Percentiles rank a stretch among this genome's conserved stretches.
These are phyloP conservation scores for Drosophila hydei DNA, from an alignment of 1,140 invertebrate species.

Conservation along the genomic window DNA sequence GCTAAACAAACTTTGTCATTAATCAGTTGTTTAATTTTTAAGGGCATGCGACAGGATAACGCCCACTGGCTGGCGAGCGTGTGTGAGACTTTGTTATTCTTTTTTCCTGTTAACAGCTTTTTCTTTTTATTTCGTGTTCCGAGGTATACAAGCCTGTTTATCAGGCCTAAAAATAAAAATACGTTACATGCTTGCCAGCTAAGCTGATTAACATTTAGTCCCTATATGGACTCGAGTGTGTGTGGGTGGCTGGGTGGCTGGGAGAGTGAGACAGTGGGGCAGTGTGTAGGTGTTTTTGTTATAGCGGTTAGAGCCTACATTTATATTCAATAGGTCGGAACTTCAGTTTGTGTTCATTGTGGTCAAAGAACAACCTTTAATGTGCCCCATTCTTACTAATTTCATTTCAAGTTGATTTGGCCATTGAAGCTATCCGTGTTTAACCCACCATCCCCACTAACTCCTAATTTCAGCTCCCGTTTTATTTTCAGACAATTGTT, in stretches of 20 bases:
- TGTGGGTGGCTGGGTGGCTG: conserved; percentile 26
- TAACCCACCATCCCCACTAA: conserved; percentile 7
- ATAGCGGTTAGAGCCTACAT: conserved; percentile 24
- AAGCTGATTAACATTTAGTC: conserved; percentile 76
- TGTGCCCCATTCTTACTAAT: conserved; percentile 61
- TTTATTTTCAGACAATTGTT: conserved; percentile 65
- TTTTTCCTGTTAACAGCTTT: conserved; percentile 6
- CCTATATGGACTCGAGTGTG: neutral
- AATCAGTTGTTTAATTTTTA: conserved; percentile 75
- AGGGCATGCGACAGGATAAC: conserved; percentile 56
- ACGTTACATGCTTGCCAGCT: conserved; percentile 26
- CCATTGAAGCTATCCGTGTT: conserved; percentile 18
- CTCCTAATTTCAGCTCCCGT: conserved; percentile 10
- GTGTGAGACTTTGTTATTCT: neutral
- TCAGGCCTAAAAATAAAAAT: conserved; percentile 39
- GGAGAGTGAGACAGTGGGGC: conserved; percentile 26
- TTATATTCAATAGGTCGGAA: conserved; percentile 37
- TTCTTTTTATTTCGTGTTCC: conserved; percentile 28
- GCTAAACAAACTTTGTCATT: conserved; percentile 69
- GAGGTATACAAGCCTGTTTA: conserved; percentile 32
- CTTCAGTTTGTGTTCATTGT: conserved; percentile 8
- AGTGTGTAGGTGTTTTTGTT: conserved; percentile 37
- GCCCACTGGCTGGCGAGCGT: conserved; percentile 13
- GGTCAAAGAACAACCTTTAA: conserved; percentile 44
- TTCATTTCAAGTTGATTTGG: conserved; percentile 68